These are phyloP conservation scores for Caradrina kadenii DNA, from an alignment of 2,888 invertebrate species.

Conservation along the genomic window DNA sequence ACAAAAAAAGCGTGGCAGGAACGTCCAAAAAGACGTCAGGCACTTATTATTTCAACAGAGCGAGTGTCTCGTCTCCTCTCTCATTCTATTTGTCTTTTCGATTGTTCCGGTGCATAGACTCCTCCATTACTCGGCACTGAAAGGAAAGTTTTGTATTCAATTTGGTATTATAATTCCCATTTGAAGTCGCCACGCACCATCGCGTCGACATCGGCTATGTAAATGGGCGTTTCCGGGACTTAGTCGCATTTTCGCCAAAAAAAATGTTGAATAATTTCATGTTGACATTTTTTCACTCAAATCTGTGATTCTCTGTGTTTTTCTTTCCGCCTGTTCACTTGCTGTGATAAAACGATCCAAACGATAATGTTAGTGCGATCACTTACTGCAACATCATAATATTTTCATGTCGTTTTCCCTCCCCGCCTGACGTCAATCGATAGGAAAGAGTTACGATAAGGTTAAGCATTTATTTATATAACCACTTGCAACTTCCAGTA, in stretches of 20 bases:
- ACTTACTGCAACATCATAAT: conserved; percentile 10
- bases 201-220: conserved; percentile 90
- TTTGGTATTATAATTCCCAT: conserved; percentile 91
- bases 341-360: neutral
- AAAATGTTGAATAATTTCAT: conserved; percentile 78
- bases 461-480: conserved; percentile 75
- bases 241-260: conserved; percentile 86
- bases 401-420: conserved; percentile 25
- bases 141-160: conserved; percentile 91
- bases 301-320: conserved; percentile 62
- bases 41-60: conserved; percentile 90
- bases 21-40: conserved; percentile 88
- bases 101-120: conserved; percentile 90
- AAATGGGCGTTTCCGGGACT: conserved; percentile 89
- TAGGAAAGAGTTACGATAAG: conserved; percentile 62
- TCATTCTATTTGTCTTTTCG: conserved; percentile 90
- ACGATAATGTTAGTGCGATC: neutral
- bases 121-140: conserved; percentile 91
- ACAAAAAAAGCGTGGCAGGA: conserved; percentile 83
- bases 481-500: conserved; percentile 73
- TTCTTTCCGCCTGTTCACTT: conserved; percentile 1
- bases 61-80: conserved; percentile 86
- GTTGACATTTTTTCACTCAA: conserved; percentile 68
- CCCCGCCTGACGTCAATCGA: conserved; percentile 54
- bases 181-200: conserved; percentile 91